Conservation (phyloP, 2,113 vertebrate genomes). For the Aptenodytes forsteri region DNA sequence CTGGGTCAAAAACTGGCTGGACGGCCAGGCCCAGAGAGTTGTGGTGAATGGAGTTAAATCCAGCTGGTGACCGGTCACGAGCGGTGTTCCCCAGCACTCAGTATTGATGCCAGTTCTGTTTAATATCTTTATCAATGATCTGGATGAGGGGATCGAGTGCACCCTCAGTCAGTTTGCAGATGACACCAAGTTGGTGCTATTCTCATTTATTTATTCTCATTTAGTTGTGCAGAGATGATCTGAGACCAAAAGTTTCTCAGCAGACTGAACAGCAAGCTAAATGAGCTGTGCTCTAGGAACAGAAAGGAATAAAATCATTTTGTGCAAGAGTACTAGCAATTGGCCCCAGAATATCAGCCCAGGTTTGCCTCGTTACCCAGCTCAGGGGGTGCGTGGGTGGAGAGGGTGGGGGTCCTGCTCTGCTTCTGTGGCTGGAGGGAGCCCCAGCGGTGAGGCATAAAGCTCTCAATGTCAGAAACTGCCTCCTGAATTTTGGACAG, state of each 20-base stretch:
- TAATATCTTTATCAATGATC: no score
- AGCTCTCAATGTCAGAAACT: neutral
- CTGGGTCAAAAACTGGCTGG: no score
- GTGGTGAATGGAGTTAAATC: no score
- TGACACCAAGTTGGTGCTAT: no score
- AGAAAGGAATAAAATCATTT: neutral
- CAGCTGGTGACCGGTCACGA: no score
- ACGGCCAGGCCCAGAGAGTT: no score
- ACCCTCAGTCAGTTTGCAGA: no score
- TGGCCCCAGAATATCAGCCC: accelerated
- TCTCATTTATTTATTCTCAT: neutral
- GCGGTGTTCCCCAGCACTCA: no score
- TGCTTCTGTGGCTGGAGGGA: neutral
- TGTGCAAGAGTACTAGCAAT: neutral
- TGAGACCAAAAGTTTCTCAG: neutral
- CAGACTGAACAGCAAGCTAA: neutral
- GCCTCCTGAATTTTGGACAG: neutral
- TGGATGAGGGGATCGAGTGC: no score
- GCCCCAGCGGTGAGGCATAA: neutral
- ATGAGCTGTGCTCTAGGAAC: neutral
- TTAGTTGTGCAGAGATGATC: neutral
- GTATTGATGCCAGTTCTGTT: no score
- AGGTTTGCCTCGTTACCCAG: neutral
- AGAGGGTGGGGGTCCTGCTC: neutral
- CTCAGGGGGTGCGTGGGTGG: accelerated